Conservation (phyloP, 1,140 invertebrate species). For the Episyrphus balteatus region DNA sequence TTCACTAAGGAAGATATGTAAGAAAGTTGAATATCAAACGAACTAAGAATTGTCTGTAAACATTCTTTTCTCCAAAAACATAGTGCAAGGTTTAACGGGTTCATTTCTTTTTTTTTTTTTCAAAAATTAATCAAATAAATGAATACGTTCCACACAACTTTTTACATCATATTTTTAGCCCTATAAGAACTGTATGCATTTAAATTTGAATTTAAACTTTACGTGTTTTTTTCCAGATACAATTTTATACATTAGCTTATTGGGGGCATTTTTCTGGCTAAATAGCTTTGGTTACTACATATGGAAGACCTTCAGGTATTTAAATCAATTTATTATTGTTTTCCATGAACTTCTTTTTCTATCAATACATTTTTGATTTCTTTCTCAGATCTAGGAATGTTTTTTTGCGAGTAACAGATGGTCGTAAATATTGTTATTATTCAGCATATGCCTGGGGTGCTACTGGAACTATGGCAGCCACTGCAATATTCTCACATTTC, state of each 20-base stretch:
- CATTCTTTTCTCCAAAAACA: too few species aligned
- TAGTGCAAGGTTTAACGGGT: too few species aligned
- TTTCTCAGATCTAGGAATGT: conserved; percentile 73
- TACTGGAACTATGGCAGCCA: conserved; percentile 52
- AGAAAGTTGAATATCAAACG: background rate
- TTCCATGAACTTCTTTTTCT: conserved; percentile 1
- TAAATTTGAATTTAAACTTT: too few species aligned
- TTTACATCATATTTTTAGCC: too few species aligned
- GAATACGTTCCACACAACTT: too few species aligned
- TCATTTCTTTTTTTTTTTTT: too few species aligned
- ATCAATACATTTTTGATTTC: too few species aligned
- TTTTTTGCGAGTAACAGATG: conserved; percentile 69
- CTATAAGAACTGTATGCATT: too few species aligned
- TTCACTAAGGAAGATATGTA: too few species aligned
- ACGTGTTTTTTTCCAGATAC: conserved; percentile 48
- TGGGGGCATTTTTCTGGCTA: conserved; percentile 74
- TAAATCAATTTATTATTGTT: too few species aligned
- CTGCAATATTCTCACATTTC: conserved; percentile 70
- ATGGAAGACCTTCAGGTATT: conserved; percentile 76
- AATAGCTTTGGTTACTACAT: conserved; percentile 75
- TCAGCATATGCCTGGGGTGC: conserved; percentile 67
- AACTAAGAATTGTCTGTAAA: too few species aligned
- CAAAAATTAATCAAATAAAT: too few species aligned
- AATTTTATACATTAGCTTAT: conserved; percentile 56
- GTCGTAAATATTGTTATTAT: conserved; percentile 75